phyloP scores from a whole-genome alignment of 2,888 invertebrate species.

The Dastarcus helophoroides region DNA sequence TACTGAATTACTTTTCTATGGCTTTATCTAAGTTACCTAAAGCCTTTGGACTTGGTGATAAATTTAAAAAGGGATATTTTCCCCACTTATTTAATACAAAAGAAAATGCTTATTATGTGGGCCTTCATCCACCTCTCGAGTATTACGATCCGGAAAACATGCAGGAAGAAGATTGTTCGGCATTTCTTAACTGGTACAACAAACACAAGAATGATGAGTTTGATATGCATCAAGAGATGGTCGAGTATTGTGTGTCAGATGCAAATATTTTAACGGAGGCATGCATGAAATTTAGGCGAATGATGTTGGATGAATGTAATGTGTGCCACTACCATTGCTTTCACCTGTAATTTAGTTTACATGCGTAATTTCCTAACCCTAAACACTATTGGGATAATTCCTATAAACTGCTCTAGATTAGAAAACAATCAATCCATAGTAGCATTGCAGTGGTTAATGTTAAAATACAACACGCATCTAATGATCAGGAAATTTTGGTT shows the following conservation, averaged over 20 bases:
- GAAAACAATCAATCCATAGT: no score
- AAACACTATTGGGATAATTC: constrained; percentile 2
- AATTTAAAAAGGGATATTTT: constrained; percentile 17
- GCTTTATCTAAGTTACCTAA: constrained; percentile 13
- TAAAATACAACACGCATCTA: no score
- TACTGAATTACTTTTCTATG: constrained; percentile 21
- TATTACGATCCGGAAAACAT: constrained; percentile 10
- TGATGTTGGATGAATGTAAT: constrained; percentile 14
- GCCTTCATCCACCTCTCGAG: constrained; percentile 9
- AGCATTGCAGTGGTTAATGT: no score
- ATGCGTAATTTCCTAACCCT: background rate
- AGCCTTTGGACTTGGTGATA: constrained; percentile 12
- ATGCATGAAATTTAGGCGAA: constrained; percentile 20
- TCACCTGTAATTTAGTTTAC: background rate
- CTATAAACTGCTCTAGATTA: constrained; percentile 1
- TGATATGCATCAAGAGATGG: constrained; percentile 21
- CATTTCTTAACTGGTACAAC: constrained; percentile 13
- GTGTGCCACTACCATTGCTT: constrained; percentile 6
- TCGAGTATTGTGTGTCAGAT: constrained; percentile 17
- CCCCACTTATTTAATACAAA: constrained; percentile 17
- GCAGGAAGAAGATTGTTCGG: constrained; percentile 3
- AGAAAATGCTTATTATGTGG: constrained; percentile 13
- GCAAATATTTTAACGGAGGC: constrained; percentile 21
- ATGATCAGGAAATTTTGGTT: no score
- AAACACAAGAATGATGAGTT: constrained; percentile 14